Conservation (phyloP, 1,140 invertebrate genomes). For the Lepidurus apus region DNA sequence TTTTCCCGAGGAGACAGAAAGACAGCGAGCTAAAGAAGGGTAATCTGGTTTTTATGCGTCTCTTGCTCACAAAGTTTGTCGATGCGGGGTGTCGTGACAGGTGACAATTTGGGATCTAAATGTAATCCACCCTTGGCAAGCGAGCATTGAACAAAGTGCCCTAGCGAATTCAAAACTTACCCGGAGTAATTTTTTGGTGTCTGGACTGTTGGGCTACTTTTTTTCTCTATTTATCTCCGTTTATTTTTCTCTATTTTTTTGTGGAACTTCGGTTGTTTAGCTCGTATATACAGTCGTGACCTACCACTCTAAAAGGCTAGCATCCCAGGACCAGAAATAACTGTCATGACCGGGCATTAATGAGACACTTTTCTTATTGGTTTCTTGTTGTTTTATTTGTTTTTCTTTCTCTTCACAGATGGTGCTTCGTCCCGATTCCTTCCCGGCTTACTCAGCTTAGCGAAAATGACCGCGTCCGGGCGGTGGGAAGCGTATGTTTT, state of each 20-base stretch:
- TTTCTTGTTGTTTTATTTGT: background rate
- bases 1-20: background rate
- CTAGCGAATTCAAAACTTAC: background rate
- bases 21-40: background rate
- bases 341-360: background rate
- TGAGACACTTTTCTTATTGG: background rate
- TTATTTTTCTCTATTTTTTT: too few relatives aligned
- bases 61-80: background rate
- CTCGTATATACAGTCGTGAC: slow-evolving; percentile 2
- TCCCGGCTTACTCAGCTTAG: background rate
- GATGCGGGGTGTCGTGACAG: slow-evolving; percentile 4
- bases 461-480: background rate
- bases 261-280: background rate
- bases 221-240: too few relatives aligned
- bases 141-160: background rate
- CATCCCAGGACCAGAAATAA: background rate
- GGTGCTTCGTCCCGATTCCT: background rate
- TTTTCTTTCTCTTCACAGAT: background rate
- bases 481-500: background rate
- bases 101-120: slow-evolving; percentile 5
- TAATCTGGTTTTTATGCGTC: slow-evolving; percentile 15
- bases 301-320: background rate
- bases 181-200: background rate
- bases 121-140: background rate
- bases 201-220: background rate